Percentiles rank a stretch among this genome's conserved stretches.
Conservation (phyloP, 2,888 invertebrate genomes). For the Cerastis rubricosa region DNA sequence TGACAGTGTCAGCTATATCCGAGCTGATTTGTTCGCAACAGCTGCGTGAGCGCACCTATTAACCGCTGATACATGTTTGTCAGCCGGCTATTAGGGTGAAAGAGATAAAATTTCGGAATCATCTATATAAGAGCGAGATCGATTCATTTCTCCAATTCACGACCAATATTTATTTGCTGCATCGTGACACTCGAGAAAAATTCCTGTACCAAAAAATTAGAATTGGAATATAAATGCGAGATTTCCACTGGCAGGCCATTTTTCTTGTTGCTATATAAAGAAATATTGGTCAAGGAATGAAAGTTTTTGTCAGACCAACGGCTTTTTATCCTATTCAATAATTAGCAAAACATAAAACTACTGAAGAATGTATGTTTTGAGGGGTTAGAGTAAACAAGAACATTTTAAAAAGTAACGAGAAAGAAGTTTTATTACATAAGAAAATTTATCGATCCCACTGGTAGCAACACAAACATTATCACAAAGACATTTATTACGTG, state of each 20-base stretch:
- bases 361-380: constrained; percentile 31
- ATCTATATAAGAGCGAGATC: constrained; percentile 88
- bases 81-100: constrained; percentile 90
- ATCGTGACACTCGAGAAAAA: constrained; percentile 87
- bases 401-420: constrained; percentile 29
- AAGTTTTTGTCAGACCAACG: constrained; percentile 57
- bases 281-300: constrained; percentile 84
- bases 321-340: constrained; percentile 47
- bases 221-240: constrained; percentile 84
- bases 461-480: constrained; percentile 66
- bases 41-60: constrained; percentile 90
- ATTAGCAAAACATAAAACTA: constrained; percentile 45
- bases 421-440: constrained; percentile 52
- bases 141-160: constrained; percentile 88
- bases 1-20: constrained; percentile 90
- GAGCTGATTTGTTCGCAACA: constrained; percentile 91
- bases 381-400: constrained; percentile 34
- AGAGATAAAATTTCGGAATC: constrained; percentile 87
- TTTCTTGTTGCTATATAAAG: constrained; percentile 86
- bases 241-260: constrained; percentile 83
- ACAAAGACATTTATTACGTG: constrained; percentile 74
- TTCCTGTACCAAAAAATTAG: constrained; percentile 86
- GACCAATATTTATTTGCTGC: constrained; percentile 88
- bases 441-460: constrained; percentile 57
- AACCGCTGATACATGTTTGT: constrained; percentile 91